These are phyloP conservation scores for Dasyprocta punctata DNA, from an alignment of 2,113 vertebrate genomes.

Conservation along the genomic window DNA sequence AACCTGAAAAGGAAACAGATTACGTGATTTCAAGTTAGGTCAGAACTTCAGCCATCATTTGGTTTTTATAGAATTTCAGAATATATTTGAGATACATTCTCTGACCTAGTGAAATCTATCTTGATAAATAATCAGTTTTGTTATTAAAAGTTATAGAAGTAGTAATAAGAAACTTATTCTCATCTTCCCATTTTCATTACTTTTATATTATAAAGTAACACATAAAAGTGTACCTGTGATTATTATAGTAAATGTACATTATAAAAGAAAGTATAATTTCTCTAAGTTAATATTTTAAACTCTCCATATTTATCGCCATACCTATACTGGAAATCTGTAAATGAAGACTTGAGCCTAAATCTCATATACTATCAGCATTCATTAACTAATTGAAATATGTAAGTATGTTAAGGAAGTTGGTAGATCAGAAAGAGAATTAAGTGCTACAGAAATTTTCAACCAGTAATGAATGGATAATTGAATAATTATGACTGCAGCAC, in stretches of 20 bases:
- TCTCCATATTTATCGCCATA: neutral
- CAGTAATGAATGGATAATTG: constrained; percentile 5
- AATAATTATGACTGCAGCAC: constrained; percentile 11
- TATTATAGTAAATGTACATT: constrained; percentile 45
- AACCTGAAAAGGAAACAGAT: constrained; percentile 68
- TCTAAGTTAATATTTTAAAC: neutral
- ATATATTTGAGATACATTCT: constrained; percentile 7
- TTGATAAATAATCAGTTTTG: constrained; percentile 7
- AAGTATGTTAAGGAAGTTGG: neutral
- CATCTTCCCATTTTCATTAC: neutral
- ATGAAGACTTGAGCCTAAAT: constrained; percentile 46
- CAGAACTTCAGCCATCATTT: constrained; percentile 77
- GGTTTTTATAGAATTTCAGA: neutral
- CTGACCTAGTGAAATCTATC: neutral
- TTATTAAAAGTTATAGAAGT: constrained; percentile 19
- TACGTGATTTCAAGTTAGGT: constrained; percentile 71
- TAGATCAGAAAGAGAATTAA: neutral
- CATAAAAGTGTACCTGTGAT: neutral
- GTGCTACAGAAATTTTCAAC: neutral
- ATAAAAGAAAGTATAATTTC: constrained; percentile 14
- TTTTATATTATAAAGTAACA: constrained; percentile 10
- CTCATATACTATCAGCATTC: neutral
- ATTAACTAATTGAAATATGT: constrained; percentile 53
- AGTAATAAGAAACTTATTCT: neutral
- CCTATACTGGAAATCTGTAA: neutral